Evolutionary conservation across 1,140 invertebrate species (phyloP), one percentile per base, ranked within the genome.

Genomic region (Globodera rostochiensis): DNA sequence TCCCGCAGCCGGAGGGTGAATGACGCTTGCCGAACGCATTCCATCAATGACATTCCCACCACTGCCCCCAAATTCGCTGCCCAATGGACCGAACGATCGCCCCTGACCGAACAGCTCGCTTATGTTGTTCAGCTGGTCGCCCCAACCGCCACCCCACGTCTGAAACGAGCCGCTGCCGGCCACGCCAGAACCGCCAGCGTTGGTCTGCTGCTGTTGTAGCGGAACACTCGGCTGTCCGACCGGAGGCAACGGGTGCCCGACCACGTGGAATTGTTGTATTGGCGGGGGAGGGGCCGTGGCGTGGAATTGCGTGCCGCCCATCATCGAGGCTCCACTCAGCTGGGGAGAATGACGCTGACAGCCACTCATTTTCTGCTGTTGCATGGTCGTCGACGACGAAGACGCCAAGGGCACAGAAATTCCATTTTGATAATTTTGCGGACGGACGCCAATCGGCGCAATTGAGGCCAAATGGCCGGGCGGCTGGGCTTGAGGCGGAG

Each of bases 61-160:
- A 19, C 47, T 21, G 50, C 64, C 77, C 15, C 80, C 80, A 73
- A 81, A 81, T 36, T 81, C 80, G 47, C 79, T 80, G 25, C 80
- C 82, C 47, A 83, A 46, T 13, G 82, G 82, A 9, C 82, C 82
- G 50, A 83, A 83, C 66, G 82, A 83, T 36, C 82, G 81, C 4
- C 80, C 80, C 46, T 83, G 82, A n/a, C 82, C 82, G 57, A 83
- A 83, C 25, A 83, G 50, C 21, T 83, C 82, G 67, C 83, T 83
- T 53, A 83, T 83, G 66, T 83, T 83, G 70, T 83, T 83, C 6
- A 83, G 11, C 70, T 83, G 82, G 50, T 83, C 82, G 19, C 67
- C 74, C 82, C 82, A 83, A 46, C 80, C 79, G 50, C 79, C 79
- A 36, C 57, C 80, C 82, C 82, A 83, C 11, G 83, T 36, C 49